A percentile compares a stretch with the other conserved stretches of the same genome.
Evolutionary conservation across 2,888 invertebrate genomes (phyloP).

Genomic region (Oasisia sp.): DNA sequence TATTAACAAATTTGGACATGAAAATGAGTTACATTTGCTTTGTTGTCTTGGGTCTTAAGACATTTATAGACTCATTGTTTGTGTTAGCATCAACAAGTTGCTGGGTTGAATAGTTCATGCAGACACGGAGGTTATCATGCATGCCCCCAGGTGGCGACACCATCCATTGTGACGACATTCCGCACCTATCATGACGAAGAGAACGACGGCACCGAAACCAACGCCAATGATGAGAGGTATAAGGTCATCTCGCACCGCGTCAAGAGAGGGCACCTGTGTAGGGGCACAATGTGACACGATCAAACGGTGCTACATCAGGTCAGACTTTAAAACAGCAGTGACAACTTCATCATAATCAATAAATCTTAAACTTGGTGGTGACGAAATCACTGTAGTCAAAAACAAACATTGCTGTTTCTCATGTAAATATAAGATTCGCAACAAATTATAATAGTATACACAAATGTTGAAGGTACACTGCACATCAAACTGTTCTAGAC

Average conservation of each 20-base stretch:
- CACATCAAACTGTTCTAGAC: too few species aligned
- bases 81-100: not conserved
- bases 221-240: conserved; percentile 28
- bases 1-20: not conserved
- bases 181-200: conserved; percentile 33
- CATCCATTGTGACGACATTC: not conserved
- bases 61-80: not conserved
- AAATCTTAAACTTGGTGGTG: too few species aligned
- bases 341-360: not conserved
- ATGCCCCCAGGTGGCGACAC: conserved; percentile 40
- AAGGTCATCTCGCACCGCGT: not conserved
- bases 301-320: not conserved
- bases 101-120: not conserved
- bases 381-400: too few species aligned
- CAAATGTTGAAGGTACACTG: too few species aligned
- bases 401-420: too few species aligned
- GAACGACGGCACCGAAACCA: conserved; percentile 24
- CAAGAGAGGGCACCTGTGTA: not conserved
- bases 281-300: not conserved
- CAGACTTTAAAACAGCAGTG: not conserved
- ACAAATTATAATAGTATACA: too few species aligned
- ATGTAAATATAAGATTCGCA: too few species aligned
- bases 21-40: not conserved
- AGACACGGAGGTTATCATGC: conserved; percentile 64
- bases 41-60: not conserved